Base-by-base conservation (phyloP, 35 echinoderm and acorn worm genomes). In the Ophioderma brevispina region DNA sequence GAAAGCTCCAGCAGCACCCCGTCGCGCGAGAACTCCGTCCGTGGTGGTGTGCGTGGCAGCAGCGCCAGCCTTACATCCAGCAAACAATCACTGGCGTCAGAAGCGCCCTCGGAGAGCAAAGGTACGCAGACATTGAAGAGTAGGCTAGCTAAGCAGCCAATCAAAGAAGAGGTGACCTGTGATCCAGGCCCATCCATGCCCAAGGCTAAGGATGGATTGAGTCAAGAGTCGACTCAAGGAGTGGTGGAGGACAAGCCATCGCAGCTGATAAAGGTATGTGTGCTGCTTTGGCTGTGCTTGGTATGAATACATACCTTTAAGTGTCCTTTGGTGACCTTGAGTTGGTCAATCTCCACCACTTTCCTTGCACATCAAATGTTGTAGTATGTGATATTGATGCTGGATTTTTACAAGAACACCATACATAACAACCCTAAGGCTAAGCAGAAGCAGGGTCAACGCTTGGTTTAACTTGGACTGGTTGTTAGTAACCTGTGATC, bases 11-110 rank as follows among this genome's bases (percentile, higher is more conserved):
- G 77, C 0, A 79, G 80, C 64, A 97, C 81, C 75, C 81, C 88
- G 0, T 84, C 94, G 8, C 33, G 94, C 3, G 50, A 89, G 82
- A 93, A 92, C 39, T 93, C 94, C n/a, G 59, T 96, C 81, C 91
- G 76, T 32, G 41, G 52, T 8, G n/a, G 59, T 25, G 28, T 30
- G 17, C 59, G 59, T 25, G 59, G 17, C 23, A 25, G 59, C 59
- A 25, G 81, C 30, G 13, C 76, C 77, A 80, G 86, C 30, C 76
- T 43, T 23, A 38, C 76, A 38, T 38, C 86, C 14, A 88, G 76
- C 75, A 78, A 39, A 37, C 77, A 89, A 17, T 89, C 87, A 8
- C 43, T 59, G 10, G 87, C 87, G 21, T 63, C 87, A 30, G 77
- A 80, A 13, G 78, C 43, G 0, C 46, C 83, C 31, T 82, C 82